A percentile compares a stretch with the other conserved stretches of the same genome.
These are phyloP conservation scores for Cyphomyrmex costatus DNA, from an alignment of 1,140 invertebrate species.

Conservation along the genomic window DNA sequence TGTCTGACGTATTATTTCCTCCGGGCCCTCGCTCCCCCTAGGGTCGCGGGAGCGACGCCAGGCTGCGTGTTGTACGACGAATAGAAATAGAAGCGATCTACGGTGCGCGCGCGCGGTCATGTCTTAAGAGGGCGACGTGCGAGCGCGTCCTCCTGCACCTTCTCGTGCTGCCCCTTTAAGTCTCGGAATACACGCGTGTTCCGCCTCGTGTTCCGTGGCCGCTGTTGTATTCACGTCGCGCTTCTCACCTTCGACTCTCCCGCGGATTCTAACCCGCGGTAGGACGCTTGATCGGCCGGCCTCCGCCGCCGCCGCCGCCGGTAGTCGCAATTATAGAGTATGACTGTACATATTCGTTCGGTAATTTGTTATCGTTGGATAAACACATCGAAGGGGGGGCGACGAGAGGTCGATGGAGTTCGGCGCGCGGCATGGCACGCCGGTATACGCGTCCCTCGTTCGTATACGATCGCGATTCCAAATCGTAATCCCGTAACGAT, in stretches of 20 bases:
- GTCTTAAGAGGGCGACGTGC: conserved; percentile 41
- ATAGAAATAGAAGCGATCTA: conserved; percentile 74
- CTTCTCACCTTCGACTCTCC: conserved; percentile 72
- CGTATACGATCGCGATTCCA: conserved; percentile 24
- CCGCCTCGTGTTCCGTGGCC: conserved; percentile 32
- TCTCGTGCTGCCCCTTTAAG: conserved; percentile 40
- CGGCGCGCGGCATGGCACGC: conserved; percentile 19
- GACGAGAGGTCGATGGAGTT: conserved; percentile 67
- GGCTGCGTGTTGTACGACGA: conserved; percentile 64
- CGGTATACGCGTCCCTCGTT: background rate
- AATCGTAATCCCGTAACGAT: conserved; percentile 66
- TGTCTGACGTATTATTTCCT: conserved; percentile 62
- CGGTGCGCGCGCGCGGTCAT: conserved; percentile 6
- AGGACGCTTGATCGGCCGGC: conserved; percentile 68
- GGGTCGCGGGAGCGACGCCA: conserved; percentile 55
- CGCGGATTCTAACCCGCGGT: conserved; percentile 73
- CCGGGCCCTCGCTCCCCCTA: conserved; percentile 5
- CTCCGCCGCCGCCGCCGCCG: conserved; percentile 73
- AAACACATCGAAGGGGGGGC: conserved; percentile 76
- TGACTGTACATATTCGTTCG: conserved; percentile 84
- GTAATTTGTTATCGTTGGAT: conserved; percentile 85
- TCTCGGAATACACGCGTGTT: conserved; percentile 53
- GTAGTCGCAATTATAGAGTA: conserved; percentile 85
- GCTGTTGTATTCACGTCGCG: conserved; percentile 63
- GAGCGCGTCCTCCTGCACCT: conserved; percentile 42